Conservation (phyloP, 2,113 vertebrate species). For the Aramus guarauna region DNA sequence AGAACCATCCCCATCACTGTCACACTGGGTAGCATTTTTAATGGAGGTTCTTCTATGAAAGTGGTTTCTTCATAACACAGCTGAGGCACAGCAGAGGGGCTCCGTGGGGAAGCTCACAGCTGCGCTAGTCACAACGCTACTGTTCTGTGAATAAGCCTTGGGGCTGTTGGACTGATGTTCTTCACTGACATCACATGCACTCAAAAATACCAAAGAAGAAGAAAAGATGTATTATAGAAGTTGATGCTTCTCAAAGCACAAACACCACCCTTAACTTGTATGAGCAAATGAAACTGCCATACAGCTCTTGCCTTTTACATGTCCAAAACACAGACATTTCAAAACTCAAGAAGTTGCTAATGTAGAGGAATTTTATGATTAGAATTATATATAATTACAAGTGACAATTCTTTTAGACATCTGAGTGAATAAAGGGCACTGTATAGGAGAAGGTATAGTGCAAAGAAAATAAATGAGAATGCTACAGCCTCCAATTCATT, state of each 20-base stretch:
- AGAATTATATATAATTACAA: not conserved
- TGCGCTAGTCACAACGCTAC: not conserved
- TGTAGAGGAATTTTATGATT: not conserved
- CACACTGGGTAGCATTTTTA: not conserved
- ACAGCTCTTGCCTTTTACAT: not conserved
- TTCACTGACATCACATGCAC: not conserved
- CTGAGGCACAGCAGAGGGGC: not conserved
- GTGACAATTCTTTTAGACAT: not conserved
- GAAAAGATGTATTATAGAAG: not conserved
- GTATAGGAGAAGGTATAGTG: not conserved
- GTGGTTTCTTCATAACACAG: not conserved
- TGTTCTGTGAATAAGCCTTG: not conserved
- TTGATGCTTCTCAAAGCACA: not conserved
- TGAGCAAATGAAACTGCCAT: not conserved
- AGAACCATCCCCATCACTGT: not conserved
- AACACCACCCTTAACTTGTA: not conserved
- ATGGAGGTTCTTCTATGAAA: not conserved
- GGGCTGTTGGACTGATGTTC: not conserved
- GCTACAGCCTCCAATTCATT: not conserved
- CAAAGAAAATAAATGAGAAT: not conserved
- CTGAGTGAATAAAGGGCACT: not conserved
- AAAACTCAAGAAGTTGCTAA: not conserved
- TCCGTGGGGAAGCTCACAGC: not conserved
- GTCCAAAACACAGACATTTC: not conserved
- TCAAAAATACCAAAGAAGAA: not conserved